phyloP scores from a whole-genome alignment of 2,888 invertebrate species.

The Drosophila diplacantha region DNA sequence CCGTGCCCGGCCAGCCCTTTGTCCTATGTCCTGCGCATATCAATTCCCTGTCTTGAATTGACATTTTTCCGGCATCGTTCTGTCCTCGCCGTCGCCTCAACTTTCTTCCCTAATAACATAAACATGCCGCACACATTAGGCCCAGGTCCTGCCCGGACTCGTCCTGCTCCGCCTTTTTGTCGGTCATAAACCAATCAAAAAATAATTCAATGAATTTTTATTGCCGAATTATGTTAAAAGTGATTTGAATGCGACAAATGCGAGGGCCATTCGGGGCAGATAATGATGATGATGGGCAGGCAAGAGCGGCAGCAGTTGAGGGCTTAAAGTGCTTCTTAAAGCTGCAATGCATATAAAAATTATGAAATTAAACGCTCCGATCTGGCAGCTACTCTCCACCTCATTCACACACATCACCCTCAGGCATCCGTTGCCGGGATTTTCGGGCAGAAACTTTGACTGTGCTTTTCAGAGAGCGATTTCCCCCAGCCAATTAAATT shows the following conservation, averaged over 20 bases:
- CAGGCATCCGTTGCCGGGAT: constrained; percentile 7
- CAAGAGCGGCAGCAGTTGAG: too few relatives aligned
- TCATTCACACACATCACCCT: neutral
- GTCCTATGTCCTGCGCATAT: constrained; percentile 50
- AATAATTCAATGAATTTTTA: constrained; percentile 70
- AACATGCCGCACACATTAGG: constrained; percentile 36
- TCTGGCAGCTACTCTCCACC: neutral
- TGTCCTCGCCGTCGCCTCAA: constrained; percentile 5
- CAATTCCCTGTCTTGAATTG: constrained; percentile 53
- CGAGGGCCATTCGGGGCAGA: constrained; percentile 27
- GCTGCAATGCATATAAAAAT: neutral
- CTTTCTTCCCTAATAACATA: constrained; percentile 56
- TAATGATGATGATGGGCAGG: constrained; percentile 23
- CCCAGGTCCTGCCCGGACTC: constrained; percentile 1
- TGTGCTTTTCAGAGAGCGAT: constrained; percentile 5
- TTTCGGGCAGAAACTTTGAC: constrained; percentile 12
- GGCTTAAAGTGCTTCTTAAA: too few relatives aligned
- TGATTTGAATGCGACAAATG: constrained; percentile 62
- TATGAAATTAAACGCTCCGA: neutral
- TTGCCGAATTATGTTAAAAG: constrained; percentile 67
- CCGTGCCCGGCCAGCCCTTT: constrained; percentile 8
- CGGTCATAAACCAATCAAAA: constrained; percentile 65
- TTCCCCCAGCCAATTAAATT: constrained; percentile 32
- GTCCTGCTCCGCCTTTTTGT: constrained; percentile 9
- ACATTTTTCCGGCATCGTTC: constrained; percentile 42